Conservation (phyloP, 2,888 invertebrate species). For the Aspidiotus destructor region DNA sequence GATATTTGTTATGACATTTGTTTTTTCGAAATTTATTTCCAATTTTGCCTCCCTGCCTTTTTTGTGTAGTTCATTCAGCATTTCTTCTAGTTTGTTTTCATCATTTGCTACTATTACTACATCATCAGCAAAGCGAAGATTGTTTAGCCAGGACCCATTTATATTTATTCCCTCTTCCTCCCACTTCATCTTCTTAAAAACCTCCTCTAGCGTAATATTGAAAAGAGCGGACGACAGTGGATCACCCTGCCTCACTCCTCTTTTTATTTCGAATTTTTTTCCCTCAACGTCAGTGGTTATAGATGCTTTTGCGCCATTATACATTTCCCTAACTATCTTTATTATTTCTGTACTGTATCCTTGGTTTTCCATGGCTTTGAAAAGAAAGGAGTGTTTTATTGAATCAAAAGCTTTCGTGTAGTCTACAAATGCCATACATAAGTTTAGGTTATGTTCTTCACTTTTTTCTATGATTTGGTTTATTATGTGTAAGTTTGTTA, state of each 20-base stretch:
- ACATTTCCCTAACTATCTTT: too few species aligned
- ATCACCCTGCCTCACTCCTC: constrained; percentile 16
- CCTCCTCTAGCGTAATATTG: constrained; percentile 12
- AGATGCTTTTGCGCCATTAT: too few species aligned
- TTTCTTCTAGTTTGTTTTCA: constrained; percentile 11
- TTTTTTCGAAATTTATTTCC: background rate
- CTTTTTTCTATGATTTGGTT: constrained; percentile 21
- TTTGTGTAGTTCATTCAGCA: constrained; percentile 13
- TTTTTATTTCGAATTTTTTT: background rate
- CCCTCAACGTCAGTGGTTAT: constrained; percentile 3
- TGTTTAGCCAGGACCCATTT: constrained; percentile 5
- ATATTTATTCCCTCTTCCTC: constrained; percentile 8
- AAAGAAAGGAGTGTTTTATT: constrained; percentile 3
- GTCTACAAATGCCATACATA: constrained; percentile 24
- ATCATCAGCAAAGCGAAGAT: too few species aligned
- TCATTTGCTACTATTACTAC: constrained; percentile 5
- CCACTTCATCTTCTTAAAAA: constrained; percentile 10
- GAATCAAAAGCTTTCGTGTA: constrained; percentile 15
- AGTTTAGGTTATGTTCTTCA: constrained; percentile 16
- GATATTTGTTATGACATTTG: constrained; percentile 5
- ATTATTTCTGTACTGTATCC: too few species aligned
- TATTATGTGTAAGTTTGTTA: constrained; percentile 14
- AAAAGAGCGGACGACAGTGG: constrained; percentile 10
- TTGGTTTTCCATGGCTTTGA: too few species aligned
- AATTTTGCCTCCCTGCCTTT: background rate